Percentiles rank a stretch among this genome's conserved stretches.
Evolutionary conservation across 2,797 vertebrate species (phyloP).

Genomic region (Manis crassicaudata): DNA sequence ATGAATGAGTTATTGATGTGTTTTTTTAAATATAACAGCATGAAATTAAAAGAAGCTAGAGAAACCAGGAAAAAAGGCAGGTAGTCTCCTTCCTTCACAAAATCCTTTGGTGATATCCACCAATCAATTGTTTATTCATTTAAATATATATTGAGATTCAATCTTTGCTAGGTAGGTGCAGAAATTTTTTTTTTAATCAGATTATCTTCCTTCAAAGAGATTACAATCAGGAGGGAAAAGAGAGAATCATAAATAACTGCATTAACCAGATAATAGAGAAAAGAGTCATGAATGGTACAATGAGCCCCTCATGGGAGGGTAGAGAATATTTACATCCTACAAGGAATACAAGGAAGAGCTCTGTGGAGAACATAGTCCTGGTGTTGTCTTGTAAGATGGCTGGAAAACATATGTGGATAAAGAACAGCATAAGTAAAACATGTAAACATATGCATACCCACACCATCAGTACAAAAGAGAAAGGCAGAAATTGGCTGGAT

Average conservation of each 20-base stretch:
- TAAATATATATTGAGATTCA: constrained; percentile 1
- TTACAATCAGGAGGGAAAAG: background rate
- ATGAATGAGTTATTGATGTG: background rate
- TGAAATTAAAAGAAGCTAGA: background rate
- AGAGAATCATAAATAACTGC: background rate
- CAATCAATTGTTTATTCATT: background rate
- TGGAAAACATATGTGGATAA: background rate
- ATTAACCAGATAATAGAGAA: background rate
- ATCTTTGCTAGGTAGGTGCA: background rate
- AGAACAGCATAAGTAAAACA: background rate
- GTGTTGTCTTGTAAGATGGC: background rate
- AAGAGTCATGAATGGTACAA: background rate
- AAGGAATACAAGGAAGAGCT: background rate
- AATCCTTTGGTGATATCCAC: background rate
- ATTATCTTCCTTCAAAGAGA: background rate
- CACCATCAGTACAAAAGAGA: background rate
- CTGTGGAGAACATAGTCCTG: background rate
- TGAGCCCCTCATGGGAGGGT: background rate
- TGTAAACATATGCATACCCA: background rate
- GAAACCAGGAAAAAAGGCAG: background rate
- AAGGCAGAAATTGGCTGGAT: background rate
- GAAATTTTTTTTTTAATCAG: background rate
- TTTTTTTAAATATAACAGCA: background rate
- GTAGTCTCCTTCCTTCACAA: background rate
- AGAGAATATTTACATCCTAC: background rate